Conservation (phyloP, 2,797 vertebrate genomes). For the Paguma larvata region DNA sequence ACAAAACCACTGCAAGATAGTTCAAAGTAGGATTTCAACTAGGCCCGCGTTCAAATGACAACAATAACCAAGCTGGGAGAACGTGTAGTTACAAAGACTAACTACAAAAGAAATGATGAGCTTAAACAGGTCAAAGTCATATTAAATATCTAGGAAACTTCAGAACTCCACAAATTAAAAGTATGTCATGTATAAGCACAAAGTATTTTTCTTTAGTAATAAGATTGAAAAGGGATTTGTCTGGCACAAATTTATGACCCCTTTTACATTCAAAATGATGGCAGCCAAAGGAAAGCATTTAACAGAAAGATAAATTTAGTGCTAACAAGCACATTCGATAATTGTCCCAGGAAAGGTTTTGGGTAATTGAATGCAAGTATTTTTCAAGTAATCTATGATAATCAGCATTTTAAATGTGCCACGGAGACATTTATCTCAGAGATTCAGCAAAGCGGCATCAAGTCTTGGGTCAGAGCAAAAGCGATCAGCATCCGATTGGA, state of each 20-base stretch:
- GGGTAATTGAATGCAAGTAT: conserved; percentile 22
- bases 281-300: not conserved
- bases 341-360: conserved; percentile 44
- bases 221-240: conserved; percentile 11
- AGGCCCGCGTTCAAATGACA: conserved; percentile 11
- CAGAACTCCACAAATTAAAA: conserved; percentile 37
- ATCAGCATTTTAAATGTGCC: conserved; percentile 41
- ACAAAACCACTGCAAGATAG: not conserved
- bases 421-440: conserved; percentile 30
- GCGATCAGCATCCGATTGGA: not conserved
- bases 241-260: not conserved
- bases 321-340: conserved; percentile 43
- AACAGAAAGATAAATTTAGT: conserved; percentile 49
- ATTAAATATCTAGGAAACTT: conserved; percentile 50
- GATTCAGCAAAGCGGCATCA: conserved; percentile 8
- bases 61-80: conserved; percentile 9
- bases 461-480: not conserved
- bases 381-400: conserved; percentile 25
- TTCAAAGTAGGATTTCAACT: conserved; percentile 10
- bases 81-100: not conserved
- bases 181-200: not conserved
- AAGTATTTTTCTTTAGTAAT: conserved; percentile 46
- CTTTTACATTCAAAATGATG: conserved; percentile 42
- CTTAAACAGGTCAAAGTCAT: not conserved
- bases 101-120: conserved; percentile 14